These are phyloP conservation scores for Andricus curvator DNA, from an alignment of 2,888 invertebrate species.

Conservation along the genomic window DNA sequence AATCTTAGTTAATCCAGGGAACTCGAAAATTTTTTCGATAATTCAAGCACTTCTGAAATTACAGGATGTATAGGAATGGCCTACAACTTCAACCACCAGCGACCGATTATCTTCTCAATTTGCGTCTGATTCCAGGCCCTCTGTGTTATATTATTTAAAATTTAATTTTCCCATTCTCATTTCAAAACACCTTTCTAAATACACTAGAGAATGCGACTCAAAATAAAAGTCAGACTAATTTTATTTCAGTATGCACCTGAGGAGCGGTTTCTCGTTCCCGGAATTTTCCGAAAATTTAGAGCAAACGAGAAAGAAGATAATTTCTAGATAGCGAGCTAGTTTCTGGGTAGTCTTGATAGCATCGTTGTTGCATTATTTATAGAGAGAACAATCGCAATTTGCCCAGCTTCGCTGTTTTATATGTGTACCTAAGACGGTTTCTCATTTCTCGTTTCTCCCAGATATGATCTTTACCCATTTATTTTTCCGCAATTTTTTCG, in stretches of 20 bases:
- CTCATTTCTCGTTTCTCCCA: background rate
- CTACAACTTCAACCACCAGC: too few relatives aligned
- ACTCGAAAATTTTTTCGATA: too few relatives aligned
- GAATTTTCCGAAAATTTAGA: background rate
- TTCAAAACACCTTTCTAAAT: too few relatives aligned
- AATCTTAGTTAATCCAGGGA: too few relatives aligned
- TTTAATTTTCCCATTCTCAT: too few relatives aligned
- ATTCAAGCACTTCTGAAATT: too few relatives aligned
- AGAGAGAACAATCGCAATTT: conserved; percentile 12
- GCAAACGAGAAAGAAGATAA: conserved; percentile 24
- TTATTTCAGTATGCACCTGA: conserved; percentile 7
- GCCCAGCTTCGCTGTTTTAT: background rate
- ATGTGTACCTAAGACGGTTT: background rate
- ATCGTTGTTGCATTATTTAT: conserved; percentile 34
- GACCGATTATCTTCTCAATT: too few relatives aligned
- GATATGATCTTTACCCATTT: background rate
- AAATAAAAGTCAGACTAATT: background rate
- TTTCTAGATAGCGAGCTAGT: conserved; percentile 11
- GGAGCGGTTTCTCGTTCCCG: background rate
- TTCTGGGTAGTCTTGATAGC: background rate
- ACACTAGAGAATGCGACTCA: too few relatives aligned
- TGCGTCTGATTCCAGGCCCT: too few relatives aligned
- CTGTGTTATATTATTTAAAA: too few relatives aligned
- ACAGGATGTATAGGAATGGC: too few relatives aligned
- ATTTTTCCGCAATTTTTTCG: background rate